Percentiles rank a stretch among this genome's conserved stretches.
Evolutionary conservation across 2,888 invertebrate species (phyloP).

Genomic region (Drosophila koepferae): DNA sequence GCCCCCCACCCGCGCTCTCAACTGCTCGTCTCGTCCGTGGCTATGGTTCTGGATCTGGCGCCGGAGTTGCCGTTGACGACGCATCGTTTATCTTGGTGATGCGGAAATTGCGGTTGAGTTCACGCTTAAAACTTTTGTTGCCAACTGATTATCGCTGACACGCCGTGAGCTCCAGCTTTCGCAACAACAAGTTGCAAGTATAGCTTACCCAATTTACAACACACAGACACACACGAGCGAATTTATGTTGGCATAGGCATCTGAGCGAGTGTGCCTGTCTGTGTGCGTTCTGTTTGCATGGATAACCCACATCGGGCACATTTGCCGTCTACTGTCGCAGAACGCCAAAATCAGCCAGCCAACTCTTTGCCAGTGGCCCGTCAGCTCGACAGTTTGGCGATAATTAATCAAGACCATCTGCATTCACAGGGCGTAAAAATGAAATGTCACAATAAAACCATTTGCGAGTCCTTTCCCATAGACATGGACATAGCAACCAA

Average conservation of each 20-base stretch:
- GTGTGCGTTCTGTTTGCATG: slow-evolving; percentile 8
- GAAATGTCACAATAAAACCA: slow-evolving; percentile 73
- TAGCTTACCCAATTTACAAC: slow-evolving; percentile 36
- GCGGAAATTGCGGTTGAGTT: slow-evolving; percentile 68
- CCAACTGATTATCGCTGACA: slow-evolving; percentile 69
- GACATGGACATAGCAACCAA: slow-evolving; percentile 19
- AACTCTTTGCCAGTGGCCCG: slow-evolving; percentile 54
- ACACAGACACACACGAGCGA: background rate
- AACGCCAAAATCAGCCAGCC: slow-evolving; percentile 51
- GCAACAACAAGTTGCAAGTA: slow-evolving; percentile 56
- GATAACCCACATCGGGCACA: slow-evolving; percentile 40
- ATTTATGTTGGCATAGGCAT: slow-evolving; percentile 1
- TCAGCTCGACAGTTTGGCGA: slow-evolving; percentile 58
- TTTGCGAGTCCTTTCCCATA: slow-evolving; percentile 59
- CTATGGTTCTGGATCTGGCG: slow-evolving; percentile 1
- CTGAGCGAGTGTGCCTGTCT: background rate
- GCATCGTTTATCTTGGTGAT: slow-evolving; percentile 63
- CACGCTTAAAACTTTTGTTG: slow-evolving; percentile 70
- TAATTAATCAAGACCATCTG: slow-evolving; percentile 74
- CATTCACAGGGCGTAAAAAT: slow-evolving; percentile 71
- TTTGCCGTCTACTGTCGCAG: slow-evolving; percentile 57
- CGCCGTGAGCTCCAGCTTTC: slow-evolving; percentile 33
- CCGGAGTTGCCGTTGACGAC: slow-evolving; percentile 33
- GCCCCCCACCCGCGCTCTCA: slow-evolving; percentile 5
- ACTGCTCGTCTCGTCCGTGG: slow-evolving; percentile 9